A percentile compares a stretch with the other conserved stretches of the same genome.
Evolutionary conservation across 2,888 invertebrate genomes (phyloP).

Genomic region (Amphipoea oculea): DNA sequence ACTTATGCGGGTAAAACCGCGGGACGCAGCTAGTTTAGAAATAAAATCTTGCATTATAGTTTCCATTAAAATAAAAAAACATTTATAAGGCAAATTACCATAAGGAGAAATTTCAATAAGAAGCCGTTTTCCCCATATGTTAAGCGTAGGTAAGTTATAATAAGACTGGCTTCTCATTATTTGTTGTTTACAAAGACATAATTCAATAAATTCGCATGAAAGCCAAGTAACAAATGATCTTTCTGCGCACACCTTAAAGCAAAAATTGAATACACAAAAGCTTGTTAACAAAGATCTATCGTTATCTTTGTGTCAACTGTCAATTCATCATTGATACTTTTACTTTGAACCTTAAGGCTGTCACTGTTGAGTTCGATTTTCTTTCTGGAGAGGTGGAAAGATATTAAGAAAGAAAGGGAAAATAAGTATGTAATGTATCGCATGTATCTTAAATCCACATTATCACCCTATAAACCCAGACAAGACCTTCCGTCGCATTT

Average conservation of each 20-base stretch:
- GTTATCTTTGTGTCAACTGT: slow-evolving; percentile 47
- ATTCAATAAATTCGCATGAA: slow-evolving; percentile 19
- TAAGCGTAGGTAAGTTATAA: neutral
- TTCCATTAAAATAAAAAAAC: neutral
- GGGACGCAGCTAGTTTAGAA: neutral
- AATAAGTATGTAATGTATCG: slow-evolving; percentile 43
- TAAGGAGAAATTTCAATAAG: neutral
- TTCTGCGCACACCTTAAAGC: slow-evolving; percentile 46
- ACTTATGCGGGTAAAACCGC: no score
- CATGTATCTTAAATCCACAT: no score
- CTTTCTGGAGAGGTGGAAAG: slow-evolving; percentile 5
- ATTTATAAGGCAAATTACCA: no score
- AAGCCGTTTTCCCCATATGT: no score
- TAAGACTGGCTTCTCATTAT: neutral
- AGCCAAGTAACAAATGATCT: slow-evolving; percentile 45
- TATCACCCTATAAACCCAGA: no score
- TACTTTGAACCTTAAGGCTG: slow-evolving; percentile 22
- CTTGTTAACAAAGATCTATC: slow-evolving; percentile 61
- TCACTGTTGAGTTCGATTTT: neutral
- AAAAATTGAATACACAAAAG: slow-evolving; percentile 65
- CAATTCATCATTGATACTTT: slow-evolving; percentile 7
- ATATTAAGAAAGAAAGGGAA: slow-evolving; percentile 16
- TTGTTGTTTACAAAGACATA: neutral
- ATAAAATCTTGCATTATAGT: neutral
- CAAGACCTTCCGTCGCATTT: no score